phyloP scores from a whole-genome alignment of 2,113 vertebrate genomes.

The Hippocampus mohnikei region DNA sequence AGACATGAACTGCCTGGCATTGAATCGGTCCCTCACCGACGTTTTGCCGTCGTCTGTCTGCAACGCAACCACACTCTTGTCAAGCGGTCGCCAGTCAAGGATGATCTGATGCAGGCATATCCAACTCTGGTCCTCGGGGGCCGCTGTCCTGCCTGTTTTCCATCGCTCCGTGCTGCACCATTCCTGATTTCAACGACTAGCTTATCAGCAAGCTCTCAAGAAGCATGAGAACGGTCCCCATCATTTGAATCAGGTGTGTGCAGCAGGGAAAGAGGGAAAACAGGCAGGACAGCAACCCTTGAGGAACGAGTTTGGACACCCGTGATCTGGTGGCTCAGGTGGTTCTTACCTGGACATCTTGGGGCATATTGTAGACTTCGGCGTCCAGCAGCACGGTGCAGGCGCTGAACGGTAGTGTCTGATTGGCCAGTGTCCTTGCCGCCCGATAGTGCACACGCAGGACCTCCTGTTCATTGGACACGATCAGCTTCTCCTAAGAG shows the following conservation, averaged over 20 bases:
- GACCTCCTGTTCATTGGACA: slow-evolving; percentile 98
- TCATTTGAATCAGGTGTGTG: too few relatives aligned
- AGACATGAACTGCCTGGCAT: slow-evolving; percentile 97
- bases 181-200: too few relatives aligned
- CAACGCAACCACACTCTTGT: slow-evolving; percentile 12
- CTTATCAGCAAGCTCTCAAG: too few relatives aligned
- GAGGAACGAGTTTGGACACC: too few relatives aligned
- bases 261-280: too few relatives aligned
- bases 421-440: slow-evolving; percentile 93
- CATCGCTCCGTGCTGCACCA: too few relatives aligned
- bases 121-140: too few relatives aligned
- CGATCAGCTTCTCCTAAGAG: slow-evolving; percentile 88
- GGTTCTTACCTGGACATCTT: slow-evolving; percentile 85
- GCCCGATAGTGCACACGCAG: slow-evolving; percentile 94
- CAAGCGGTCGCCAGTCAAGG: not conserved
- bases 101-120: too few relatives aligned
- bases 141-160: too few relatives aligned
- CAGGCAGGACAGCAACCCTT: too few relatives aligned
- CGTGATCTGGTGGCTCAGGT: not conserved
- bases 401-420: slow-evolving; percentile 95
- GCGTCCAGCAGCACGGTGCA: slow-evolving; percentile 95
- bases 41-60: slow-evolving; percentile 94
- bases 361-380: slow-evolving; percentile 95
- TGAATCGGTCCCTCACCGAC: slow-evolving; percentile 94
- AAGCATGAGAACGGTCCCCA: too few relatives aligned